Conservation (phyloP, 2,888 invertebrate species). For the Sphecodes monilicornis region DNA sequence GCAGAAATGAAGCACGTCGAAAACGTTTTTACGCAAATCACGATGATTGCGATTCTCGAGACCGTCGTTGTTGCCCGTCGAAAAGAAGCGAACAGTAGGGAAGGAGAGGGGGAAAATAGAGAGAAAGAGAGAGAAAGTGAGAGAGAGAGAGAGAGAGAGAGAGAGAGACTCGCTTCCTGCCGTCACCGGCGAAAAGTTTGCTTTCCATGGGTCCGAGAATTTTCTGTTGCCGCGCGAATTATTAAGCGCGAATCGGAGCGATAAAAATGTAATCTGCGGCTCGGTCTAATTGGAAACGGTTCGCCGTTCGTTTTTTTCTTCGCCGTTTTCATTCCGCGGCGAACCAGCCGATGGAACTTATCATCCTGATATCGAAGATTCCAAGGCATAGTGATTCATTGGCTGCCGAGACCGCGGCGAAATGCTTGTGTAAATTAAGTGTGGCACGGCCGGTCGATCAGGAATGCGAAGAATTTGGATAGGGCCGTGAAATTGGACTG, state of each 20-base stretch:
- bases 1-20: background rate
- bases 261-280: constrained; percentile 5
- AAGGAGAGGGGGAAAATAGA: background rate
- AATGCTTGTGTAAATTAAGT: constrained; percentile 4
- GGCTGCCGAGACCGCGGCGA: background rate
- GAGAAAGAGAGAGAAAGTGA: background rate
- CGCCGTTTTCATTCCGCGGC: background rate
- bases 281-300: background rate
- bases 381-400: background rate
- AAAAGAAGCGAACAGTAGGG: background rate
- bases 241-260: constrained; percentile 13
- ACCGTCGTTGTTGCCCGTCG: background rate
- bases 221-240: constrained; percentile 20
- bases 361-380: constrained; percentile 3
- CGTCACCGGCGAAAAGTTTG: background rate
- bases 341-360: background rate
- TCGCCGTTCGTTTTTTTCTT: background rate
- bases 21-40: background rate
- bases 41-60: background rate
- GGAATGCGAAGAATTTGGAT: constrained; percentile 6
- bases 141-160: too few relatives aligned
- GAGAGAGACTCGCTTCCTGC: background rate
- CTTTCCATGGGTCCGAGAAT: constrained; percentile 9
- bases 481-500: background rate
- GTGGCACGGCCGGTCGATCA: background rate